Base-by-base conservation (phyloP, 1,140 invertebrate species). In the Lepidurus couesii region DNA sequence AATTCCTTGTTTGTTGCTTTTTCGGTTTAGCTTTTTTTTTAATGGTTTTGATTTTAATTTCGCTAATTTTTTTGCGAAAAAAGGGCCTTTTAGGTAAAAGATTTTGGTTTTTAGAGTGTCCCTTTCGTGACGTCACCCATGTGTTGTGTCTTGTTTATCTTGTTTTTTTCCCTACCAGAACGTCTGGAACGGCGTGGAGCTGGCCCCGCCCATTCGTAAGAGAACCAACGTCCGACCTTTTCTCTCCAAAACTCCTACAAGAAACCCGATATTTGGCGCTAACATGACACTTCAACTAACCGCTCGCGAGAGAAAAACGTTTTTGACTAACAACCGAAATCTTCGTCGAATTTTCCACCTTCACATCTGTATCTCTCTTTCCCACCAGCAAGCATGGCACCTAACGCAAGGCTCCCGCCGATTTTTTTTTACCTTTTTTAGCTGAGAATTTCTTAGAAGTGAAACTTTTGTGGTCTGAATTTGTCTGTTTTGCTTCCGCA, bases 401-500 rank as follows among this genome's bases (percentile, higher is more conserved):
- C 44, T 24, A 21, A 76, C 42, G 16, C n/a, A 34, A 26, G 26
- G 16, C 13, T 16, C 42, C 42, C 8, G n/a, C 34, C 42, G 47
- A 74, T 34, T 47, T 75, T 24, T 75, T 43, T 26, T 24, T 44
- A 79, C 45, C 44, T 75, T 79, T 76, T n/a, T 44, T 42, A 13
- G 16, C 34, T 16, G 42, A 44, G 43, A 44, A 45, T n/a, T 75
- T 44, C 13, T 0, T 5, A 42, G 34, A 42, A 47, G 42, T 74
- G 34, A 24, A 21, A 16, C 10, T 73, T 44, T 79, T 73, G 44
- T 77, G 42, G 65, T 79, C 45, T 42, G 26, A 77, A 21, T 10
- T 44, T 77, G 34, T 75, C 42, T 43, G 42, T 42, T 10, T 77
- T 73, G 26, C 34, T 84, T 83, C 81, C 65, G 7, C 76, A n/a